A percentile compares a stretch with the other conserved stretches of the same genome.
Conservation (phyloP, 2,797 vertebrate genomes). For the Manis pentadactyla region DNA sequence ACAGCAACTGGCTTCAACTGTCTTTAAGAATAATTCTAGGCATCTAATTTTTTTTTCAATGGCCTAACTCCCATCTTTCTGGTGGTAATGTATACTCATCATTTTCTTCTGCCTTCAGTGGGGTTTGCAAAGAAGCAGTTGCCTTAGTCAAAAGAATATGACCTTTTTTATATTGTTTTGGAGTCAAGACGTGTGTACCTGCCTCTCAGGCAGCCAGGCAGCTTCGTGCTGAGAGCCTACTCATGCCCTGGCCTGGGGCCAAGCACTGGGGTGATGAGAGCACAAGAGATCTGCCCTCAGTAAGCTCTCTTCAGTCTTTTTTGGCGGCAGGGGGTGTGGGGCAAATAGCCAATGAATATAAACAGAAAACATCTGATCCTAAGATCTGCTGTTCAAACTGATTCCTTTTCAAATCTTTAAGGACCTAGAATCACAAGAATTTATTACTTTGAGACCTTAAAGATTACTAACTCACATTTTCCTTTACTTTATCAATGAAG, state of each 20-base stretch:
- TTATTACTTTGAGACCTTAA: neutral
- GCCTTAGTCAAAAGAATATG: neutral
- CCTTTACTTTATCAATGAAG: neutral
- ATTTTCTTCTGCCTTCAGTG: neutral
- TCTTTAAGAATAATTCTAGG: neutral
- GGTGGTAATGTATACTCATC: neutral
- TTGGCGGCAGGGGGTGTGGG: neutral
- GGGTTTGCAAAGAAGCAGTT: neutral
- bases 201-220: neutral
- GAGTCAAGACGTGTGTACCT: neutral
- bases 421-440: neutral
- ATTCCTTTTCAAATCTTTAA: slow-evolving; percentile 11
- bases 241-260: neutral
- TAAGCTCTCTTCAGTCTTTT: neutral
- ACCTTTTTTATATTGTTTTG: neutral
- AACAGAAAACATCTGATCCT: neutral
- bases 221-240: neutral
- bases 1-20: neutral
- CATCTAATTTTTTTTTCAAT: neutral
- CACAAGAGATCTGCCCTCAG: neutral
- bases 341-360: neutral
- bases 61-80: neutral
- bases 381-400: neutral
- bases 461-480: neutral
- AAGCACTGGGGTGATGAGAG: neutral